Percentiles rank a stretch among this genome's conserved stretches.
These are phyloP conservation scores for Hypomesus transpacificus DNA, from an alignment of 2,113 vertebrate genomes.

Conservation along the genomic window DNA sequence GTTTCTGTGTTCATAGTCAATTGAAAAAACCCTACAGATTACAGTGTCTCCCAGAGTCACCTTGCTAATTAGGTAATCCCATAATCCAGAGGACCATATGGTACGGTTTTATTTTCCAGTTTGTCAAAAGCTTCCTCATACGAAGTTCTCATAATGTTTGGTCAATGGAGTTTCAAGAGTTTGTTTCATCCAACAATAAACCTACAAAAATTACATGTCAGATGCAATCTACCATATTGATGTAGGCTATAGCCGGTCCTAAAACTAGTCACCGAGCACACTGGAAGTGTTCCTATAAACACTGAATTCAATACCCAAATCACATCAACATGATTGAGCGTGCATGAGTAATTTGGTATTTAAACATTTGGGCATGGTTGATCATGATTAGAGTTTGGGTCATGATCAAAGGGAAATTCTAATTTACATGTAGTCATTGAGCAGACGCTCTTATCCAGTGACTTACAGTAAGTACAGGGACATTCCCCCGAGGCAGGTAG, in stretches of 20 bases:
- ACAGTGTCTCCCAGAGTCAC: slow-evolving; percentile 66
- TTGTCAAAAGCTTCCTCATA: slow-evolving; percentile 23
- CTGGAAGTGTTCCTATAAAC: neutral
- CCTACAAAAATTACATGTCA: no score
- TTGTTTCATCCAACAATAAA: neutral
- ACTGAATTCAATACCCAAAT: neutral
- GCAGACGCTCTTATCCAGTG: no score
- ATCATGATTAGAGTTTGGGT: no score
- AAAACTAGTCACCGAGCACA: no score
- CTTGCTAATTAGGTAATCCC: slow-evolving; percentile 79
- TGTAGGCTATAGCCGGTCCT: no score
- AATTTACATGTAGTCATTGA: no score
- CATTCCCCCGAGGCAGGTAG: no score
- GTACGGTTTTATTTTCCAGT: slow-evolving; percentile 65
- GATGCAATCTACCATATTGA: no score
- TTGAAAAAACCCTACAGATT: slow-evolving; percentile 62
- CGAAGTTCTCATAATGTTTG: neutral
- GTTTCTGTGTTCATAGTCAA: slow-evolving; percentile 33
- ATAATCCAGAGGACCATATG: slow-evolving; percentile 83
- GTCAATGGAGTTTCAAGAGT: neutral
- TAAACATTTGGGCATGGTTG: neutral
- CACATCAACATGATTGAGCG: neutral
- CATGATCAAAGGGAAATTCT: no score
- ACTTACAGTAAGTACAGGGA: no score
- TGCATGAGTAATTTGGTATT: neutral